These are phyloP conservation scores for Gnathonemus longibarbis DNA, from an alignment of 2,113 vertebrate genomes.

Conservation along the genomic window DNA sequence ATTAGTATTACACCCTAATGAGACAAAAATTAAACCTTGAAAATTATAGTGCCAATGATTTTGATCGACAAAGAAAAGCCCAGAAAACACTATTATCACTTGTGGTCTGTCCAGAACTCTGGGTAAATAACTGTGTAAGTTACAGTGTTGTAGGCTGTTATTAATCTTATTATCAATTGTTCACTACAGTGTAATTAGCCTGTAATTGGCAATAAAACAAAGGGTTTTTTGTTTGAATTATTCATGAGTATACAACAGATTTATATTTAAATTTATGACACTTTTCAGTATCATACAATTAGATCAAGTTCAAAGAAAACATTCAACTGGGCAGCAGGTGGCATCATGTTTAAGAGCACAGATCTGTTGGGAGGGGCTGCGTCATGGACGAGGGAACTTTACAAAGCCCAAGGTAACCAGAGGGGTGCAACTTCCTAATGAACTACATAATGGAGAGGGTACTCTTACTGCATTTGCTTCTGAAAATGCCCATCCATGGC, in stretches of 20 bases:
- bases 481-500: not conserved
- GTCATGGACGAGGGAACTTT: not conserved
- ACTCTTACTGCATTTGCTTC: not conserved
- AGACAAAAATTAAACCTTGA: not conserved
- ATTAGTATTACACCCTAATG: not conserved
- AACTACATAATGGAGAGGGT: not conserved
- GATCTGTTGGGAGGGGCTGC: not conserved
- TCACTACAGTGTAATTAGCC: not conserved
- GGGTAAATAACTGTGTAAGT: not conserved
- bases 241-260: not conserved
- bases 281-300: not conserved
- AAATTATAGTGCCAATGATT: not conserved
- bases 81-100: not conserved
- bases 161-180: not conserved
- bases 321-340: not conserved
- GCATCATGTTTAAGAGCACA: not conserved
- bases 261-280: not conserved
- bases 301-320: not conserved
- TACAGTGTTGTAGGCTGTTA: not conserved
- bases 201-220: not conserved
- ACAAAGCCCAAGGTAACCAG: not conserved
- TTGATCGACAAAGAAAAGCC: not conserved
- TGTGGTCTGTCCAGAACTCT: not conserved
- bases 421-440: not conserved
- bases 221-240: not conserved